Evolutionary conservation across 2,888 invertebrate genomes (phyloP), one percentile per base, ranked within the genome.

Genomic region (Drosophila lacicola): DNA sequence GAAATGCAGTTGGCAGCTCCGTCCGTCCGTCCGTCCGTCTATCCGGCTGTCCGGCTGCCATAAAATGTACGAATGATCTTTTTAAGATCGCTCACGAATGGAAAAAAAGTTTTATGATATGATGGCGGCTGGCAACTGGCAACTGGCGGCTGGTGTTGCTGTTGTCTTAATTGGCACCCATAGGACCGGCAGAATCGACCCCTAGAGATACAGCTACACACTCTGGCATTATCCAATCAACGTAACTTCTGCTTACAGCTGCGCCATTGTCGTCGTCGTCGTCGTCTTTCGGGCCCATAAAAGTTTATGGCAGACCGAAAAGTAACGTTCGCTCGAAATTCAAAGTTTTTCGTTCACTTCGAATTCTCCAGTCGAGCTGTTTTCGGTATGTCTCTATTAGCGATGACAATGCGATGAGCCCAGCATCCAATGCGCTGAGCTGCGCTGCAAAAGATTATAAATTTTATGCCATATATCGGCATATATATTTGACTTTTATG

Each of bases 381-480:
- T 78, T 67, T 77, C 55, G 69, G 76, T 89, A 86, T 86, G 88
- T 86, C 86, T 86, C 86, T 86, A 86, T 86, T 86, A 86, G 86
- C 58, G 78, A 55, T 47, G 68, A 87, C 83, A 79, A 89, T 79
- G 77, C 17, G 76, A 60, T 42, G 29, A 42, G 44, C 45, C 39
- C 73, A 70, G 71, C 87, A 70, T 81, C 74, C 81, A 54, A 66
- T 29, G 29, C 29, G 25, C 0, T 25, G 25, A 46, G 55, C 61
- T 29, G 29, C 10, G 21, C 45, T 65, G 80, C 81, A 71, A 72
- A 86, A 86, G 82, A 84, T 84, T 81, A 87, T 84, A 84, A 86
- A 84, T 82, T 83, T 74, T 78, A 78, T 81, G 19, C 49, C 42
- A 78, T 68, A 78, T 68, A 80, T 87, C 66, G 58, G 49, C 49